Evolutionary conservation across 64 coral and sea anemone genomes (phyloP).

Genomic region (Montipora capricornis): DNA sequence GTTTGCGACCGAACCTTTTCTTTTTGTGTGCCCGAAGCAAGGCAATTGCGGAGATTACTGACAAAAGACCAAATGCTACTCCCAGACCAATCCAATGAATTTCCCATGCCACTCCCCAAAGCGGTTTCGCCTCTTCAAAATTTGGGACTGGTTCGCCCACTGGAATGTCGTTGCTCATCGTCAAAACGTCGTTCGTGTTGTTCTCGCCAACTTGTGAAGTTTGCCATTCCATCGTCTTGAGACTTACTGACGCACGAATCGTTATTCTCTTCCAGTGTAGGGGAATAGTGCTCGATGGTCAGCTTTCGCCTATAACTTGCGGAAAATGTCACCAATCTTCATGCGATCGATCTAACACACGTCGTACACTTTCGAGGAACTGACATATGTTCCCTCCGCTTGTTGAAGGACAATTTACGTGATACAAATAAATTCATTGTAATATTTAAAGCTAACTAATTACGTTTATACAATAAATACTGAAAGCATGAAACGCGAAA

Average conservation of each 20-base stretch:
- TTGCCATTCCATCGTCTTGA: neutral
- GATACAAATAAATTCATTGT: neutral
- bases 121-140: neutral
- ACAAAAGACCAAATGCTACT: slow-evolving; percentile 14
- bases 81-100: slow-evolving; percentile 42
- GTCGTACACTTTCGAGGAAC: neutral
- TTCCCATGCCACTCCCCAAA: slow-evolving; percentile 11
- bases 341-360: neutral
- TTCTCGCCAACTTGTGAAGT: neutral
- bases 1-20: slow-evolving; percentile 14
- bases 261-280: neutral
- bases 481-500: neutral
- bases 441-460: neutral
- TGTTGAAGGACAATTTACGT: neutral
- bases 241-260: neutral
- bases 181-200: neutral
- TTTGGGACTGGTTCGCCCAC: neutral
- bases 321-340: neutral
- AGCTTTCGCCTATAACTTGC: too few relatives aligned
- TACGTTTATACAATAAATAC: neutral
- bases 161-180: neutral
- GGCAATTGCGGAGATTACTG: neutral
- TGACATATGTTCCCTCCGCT: neutral
- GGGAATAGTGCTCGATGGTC: too few relatives aligned
- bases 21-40: slow-evolving; percentile 1